Evolutionary conservation across 2,888 invertebrate species (phyloP).

Genomic region (Spilarctia lutea): DNA sequence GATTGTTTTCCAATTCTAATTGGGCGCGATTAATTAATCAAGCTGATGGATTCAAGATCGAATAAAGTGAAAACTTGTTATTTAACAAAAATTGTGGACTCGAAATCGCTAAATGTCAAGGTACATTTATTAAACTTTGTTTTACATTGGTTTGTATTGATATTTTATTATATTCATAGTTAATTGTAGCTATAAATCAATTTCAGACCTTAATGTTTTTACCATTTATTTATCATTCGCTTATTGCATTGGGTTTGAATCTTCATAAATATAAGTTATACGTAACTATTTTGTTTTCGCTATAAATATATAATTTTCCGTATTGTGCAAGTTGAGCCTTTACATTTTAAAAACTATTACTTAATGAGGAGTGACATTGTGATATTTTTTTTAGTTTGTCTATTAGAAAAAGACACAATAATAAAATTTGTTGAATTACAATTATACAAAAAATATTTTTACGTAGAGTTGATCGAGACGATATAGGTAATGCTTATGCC

Average conservation of each 20-base stretch:
- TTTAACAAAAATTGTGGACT: slow-evolving; percentile 9
- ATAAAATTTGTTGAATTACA: background rate
- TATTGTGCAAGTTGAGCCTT: background rate
- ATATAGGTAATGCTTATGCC: background rate
- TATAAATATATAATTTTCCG: background rate
- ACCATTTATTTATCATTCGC: slow-evolving; percentile 33
- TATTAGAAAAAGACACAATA: background rate
- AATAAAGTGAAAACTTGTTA: slow-evolving; percentile 12
- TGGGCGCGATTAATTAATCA: slow-evolving; percentile 13
- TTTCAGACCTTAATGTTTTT: slow-evolving; percentile 25
- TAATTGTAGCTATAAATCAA: slow-evolving; percentile 38
- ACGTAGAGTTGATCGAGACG: background rate
- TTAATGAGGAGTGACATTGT: too few relatives aligned
- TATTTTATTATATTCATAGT: slow-evolving; percentile 23
- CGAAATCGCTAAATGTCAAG: slow-evolving; percentile 24
- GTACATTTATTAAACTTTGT: slow-evolving; percentile 11
- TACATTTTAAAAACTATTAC: background rate
- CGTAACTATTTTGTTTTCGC: background rate
- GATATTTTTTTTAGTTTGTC: background rate
- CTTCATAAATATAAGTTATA: background rate
- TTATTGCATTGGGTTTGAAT: slow-evolving; percentile 22
- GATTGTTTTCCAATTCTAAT: slow-evolving; percentile 19
- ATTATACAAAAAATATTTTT: background rate
- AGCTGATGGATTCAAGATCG: slow-evolving; percentile 5
- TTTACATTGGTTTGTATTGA: slow-evolving; percentile 10